Conservation (phyloP, 1,140 invertebrate species). For the Calliopsis andreniformis region DNA sequence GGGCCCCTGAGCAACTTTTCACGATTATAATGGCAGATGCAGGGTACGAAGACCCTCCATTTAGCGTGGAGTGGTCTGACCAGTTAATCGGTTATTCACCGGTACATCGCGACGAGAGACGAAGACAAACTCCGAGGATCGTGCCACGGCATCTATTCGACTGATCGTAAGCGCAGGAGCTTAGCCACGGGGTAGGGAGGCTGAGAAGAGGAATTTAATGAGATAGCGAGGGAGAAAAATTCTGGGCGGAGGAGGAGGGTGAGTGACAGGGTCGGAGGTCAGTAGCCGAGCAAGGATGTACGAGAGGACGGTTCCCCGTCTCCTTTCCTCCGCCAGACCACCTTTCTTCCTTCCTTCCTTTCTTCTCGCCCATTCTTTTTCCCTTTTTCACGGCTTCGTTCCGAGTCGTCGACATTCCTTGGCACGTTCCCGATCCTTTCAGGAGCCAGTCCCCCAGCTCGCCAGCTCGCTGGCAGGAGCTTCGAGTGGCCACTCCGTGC, state of each 20-base stretch:
- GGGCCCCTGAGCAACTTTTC: conserved; percentile 31
- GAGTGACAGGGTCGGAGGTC: conserved; percentile 53
- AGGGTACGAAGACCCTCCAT: conserved; percentile 17
- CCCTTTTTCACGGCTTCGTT: conserved; percentile 8
- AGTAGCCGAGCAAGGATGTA: conserved; percentile 54
- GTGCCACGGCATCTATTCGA: conserved; percentile 51
- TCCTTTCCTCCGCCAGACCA: background rate
- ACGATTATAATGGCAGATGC: conserved; percentile 48
- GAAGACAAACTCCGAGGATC: conserved; percentile 41
- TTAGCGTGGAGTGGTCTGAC: conserved; percentile 56
- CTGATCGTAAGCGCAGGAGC: conserved; percentile 44
- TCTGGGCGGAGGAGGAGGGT: conserved; percentile 25
- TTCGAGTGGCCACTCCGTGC: conserved; percentile 27
- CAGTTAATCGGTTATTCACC: conserved; percentile 63
- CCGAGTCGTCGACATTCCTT: conserved; percentile 54
- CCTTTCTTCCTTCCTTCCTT: conserved; percentile 23
- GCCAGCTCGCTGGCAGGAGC: background rate
- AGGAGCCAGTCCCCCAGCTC: conserved; percentile 35
- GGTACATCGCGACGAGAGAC: conserved; percentile 31
- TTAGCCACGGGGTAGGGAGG: background rate
- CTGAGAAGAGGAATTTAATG: conserved; percentile 38
- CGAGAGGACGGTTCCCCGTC: conserved; percentile 13
- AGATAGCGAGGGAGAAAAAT: conserved; percentile 38
- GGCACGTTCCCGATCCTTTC: conserved; percentile 56
- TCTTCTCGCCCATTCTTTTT: conserved; percentile 10